Evolutionary conservation across 2,888 invertebrate species (phyloP), one percentile per base, ranked within the genome.

Genomic region (Trachelus tabidus): DNA sequence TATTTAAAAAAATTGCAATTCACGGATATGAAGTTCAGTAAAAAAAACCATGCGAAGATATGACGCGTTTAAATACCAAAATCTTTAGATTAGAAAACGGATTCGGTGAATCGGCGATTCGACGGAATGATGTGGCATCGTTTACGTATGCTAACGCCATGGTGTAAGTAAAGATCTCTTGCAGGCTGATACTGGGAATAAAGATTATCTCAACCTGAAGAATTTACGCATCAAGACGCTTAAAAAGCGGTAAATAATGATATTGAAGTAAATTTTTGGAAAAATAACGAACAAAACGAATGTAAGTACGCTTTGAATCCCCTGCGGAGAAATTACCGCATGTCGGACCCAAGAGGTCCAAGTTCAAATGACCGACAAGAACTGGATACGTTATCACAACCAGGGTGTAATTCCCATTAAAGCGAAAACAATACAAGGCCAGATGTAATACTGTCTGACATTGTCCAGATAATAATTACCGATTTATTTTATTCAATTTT

Each of bases 251-350:
- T 9, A 56, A 56, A 56, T 23, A 56, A 56, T 15, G 23, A 9
- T 2, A 2, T 56, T 9, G 23, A 56, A 6, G 56, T 56, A 56
- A 9, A 23, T 56, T 9, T 56, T 23, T 15, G 0, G 9, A 40
- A 56, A 23, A 56, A 56, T 23, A 23, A 56, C 23, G 56, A 56
- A 56, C 23, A 56, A 56, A 9, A 23, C 6, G 1, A 56, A 56
- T 56, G 4, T 40, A 23, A 9, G 6, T 15, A 15, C 56, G 56
- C 23, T 56, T 23, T 77, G 74, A 77, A 79, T 80, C 81, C 79
- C 79, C 76, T 76, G 81, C 78, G 75, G 80, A 82, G 79, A 77
- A 77, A 79, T 76, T 75, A 75, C 73, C 33, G 33, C 37, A 73
- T n/a, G 37, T n/a, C 69, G 33, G 75, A 12, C 37, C 33, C 75